Percentiles rank a stretch among this genome's conserved stretches.
phyloP scores from a whole-genome alignment of 2,113 vertebrate genomes.

The Scatophagus argus region DNA sequence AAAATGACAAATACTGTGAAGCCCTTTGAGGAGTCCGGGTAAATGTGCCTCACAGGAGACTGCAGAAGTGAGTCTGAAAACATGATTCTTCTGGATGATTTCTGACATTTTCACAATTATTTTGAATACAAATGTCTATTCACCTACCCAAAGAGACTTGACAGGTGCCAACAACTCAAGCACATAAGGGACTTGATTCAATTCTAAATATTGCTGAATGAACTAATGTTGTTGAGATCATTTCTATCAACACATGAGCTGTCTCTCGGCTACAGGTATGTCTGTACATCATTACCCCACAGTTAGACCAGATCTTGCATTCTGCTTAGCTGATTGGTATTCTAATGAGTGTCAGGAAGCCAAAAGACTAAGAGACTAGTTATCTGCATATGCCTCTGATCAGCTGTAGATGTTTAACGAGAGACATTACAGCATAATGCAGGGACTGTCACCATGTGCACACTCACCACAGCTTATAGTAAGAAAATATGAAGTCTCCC shows the following conservation, averaged over 20 bases:
- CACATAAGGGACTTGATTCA: neutral
- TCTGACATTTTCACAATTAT: neutral
- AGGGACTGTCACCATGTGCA: neutral
- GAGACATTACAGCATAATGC: neutral
- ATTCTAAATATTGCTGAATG: neutral
- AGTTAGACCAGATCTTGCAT: neutral
- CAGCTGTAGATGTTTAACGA: neutral
- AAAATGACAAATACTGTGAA: too few species aligned
- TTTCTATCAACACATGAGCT: neutral
- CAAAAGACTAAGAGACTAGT: neutral
- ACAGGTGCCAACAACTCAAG: neutral
- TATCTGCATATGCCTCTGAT: neutral
- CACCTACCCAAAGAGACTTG: neutral
- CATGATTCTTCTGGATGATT: too few species aligned
- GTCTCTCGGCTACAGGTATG: neutral
- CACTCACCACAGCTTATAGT: neutral
- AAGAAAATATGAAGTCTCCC: neutral
- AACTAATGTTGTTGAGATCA: neutral
- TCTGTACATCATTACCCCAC: neutral
- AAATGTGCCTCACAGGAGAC: neutral
- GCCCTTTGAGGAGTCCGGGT: too few species aligned
- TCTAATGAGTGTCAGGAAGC: neutral
- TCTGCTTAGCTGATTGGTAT: neutral
- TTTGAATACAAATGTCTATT: too few species aligned
- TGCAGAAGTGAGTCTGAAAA: neutral